Evolutionary conservation across 2,888 invertebrate species (phyloP).

Genomic region (Tinea trinotella): DNA sequence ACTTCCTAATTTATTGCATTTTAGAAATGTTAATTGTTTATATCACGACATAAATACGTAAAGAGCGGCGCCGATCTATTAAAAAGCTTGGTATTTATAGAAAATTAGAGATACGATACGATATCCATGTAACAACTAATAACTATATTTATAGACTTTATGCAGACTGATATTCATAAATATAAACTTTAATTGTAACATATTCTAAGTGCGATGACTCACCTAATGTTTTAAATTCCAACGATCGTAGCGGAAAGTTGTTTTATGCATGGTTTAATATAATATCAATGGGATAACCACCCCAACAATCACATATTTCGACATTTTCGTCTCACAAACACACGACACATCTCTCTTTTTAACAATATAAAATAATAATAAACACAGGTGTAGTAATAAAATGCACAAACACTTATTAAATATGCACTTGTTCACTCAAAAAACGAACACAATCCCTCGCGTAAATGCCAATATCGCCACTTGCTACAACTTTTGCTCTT

Average conservation of each 20-base stretch:
- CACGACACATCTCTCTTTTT: constrained; percentile 3
- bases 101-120: neutral
- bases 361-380: neutral
- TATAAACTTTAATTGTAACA: neutral
- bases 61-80: neutral
- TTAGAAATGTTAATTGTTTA: neutral
- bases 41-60: neutral
- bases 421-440: constrained; percentile 58
- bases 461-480: constrained; percentile 54
- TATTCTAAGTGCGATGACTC: constrained; percentile 47
- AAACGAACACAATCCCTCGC: constrained; percentile 54
- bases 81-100: constrained; percentile 2
- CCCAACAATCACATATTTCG: constrained; percentile 45
- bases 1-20: neutral
- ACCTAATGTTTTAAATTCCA: constrained; percentile 69
- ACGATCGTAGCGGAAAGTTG: constrained; percentile 59
- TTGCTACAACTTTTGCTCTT: constrained; percentile 31
- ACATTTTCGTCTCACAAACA: constrained; percentile 9
- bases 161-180: neutral
- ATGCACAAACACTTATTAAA: constrained; percentile 45
- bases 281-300: constrained; percentile 59
- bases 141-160: constrained; percentile 12
- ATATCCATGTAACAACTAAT: neutral
- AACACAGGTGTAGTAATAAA: constrained; percentile 24
- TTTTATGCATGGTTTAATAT: constrained; percentile 41